Conservation (phyloP, 2,888 invertebrate species). For the Disparrhopalites patrizii region DNA sequence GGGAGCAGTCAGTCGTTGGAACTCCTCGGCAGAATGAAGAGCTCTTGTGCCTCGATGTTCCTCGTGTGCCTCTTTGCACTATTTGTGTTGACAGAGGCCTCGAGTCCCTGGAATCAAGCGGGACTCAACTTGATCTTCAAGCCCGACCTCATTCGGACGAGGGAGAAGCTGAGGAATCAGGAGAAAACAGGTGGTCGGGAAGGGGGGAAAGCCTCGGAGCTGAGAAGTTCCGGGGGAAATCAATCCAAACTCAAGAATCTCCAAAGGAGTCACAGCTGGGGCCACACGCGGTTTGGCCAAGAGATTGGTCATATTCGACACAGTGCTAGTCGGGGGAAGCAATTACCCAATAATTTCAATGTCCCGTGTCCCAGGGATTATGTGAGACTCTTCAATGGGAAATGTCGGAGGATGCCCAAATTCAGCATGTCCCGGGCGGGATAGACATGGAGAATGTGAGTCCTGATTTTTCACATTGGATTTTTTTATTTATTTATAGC, state of each 20-base stretch:
- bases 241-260: no score
- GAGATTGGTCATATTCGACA: slow-evolving; percentile 18
- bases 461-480: neutral
- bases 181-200: slow-evolving; percentile 5
- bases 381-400: slow-evolving; percentile 15
- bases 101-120: slow-evolving; percentile 39
- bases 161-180: neutral
- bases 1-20: neutral
- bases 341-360: slow-evolving; percentile 5
- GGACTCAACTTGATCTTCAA: slow-evolving; percentile 30
- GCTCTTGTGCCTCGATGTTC: neutral
- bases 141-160: neutral
- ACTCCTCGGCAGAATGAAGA: slow-evolving; percentile 1
- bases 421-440: slow-evolving; percentile 17
- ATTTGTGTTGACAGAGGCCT: slow-evolving; percentile 6
- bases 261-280: slow-evolving; percentile 25
- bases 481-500: neutral
- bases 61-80: neutral
- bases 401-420: slow-evolving; percentile 20
- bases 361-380: slow-evolving; percentile 24
- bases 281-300: slow-evolving; percentile 8
- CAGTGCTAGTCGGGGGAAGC: slow-evolving; percentile 1
- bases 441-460: neutral
- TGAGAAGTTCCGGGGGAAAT: no score
- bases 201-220: no score